Evolutionary conservation across 37 sponge, comb jelly and placozoan genomes (phyloP).

Genomic region (Bolinopsis microptera): DNA sequence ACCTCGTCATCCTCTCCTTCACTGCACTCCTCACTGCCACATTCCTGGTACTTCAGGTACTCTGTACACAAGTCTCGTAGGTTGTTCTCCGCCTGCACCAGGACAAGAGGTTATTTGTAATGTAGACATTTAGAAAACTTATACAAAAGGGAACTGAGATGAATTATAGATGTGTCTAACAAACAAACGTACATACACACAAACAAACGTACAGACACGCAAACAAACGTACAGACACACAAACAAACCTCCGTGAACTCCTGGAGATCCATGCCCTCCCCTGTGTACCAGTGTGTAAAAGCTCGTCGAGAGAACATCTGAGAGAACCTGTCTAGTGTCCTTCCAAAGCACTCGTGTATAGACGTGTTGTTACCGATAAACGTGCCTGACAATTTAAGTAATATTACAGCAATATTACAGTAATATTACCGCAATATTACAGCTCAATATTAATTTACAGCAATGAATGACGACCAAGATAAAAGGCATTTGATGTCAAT

Average conservation of each 20-base stretch:
- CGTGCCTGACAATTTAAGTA: background rate
- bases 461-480: too few species aligned
- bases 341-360: background rate
- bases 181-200: too few species aligned
- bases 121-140: too few species aligned
- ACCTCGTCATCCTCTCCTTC: background rate
- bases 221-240: too few species aligned
- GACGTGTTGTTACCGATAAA: conserved; percentile 31
- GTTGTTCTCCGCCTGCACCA: background rate
- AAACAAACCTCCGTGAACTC: conserved; percentile 9
- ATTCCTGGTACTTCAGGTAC: conserved; percentile 19
- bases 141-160: too few species aligned
- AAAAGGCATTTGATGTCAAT: too few species aligned
- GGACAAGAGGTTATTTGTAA: background rate
- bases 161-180: too few species aligned
- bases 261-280: conserved; percentile 32
- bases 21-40: background rate
- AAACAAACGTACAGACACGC: too few species aligned
- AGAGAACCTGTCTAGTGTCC: background rate
- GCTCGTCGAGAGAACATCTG: conserved; percentile 11
- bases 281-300: conserved; percentile 7
- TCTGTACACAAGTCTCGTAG: background rate
- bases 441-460: too few species aligned
- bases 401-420: background rate
- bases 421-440: too few species aligned